Evolutionary conservation across 2,888 invertebrate species (phyloP), one percentile per base, ranked within the genome.

Genomic region (Scaptodrosophila latifasciaeformis): DNA sequence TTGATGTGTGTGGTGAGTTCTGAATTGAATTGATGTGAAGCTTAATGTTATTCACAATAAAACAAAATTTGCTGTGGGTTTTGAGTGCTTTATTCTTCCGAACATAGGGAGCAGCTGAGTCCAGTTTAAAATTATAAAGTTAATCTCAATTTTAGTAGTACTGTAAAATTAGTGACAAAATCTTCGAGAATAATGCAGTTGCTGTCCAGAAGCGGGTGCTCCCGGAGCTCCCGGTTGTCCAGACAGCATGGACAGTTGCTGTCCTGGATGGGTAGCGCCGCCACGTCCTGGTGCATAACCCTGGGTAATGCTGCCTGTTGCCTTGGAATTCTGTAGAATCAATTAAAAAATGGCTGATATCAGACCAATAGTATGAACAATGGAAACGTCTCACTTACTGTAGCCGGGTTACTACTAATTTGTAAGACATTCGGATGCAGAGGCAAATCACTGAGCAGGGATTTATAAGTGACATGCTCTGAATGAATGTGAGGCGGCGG

Each of bases 261-360:
- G 83, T 3, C 83, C 69, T 12, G 76, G 69, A 37, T 83, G 84
- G 4, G 70, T 68, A 15, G 69, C 65, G 1, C 70, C 56, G 9
- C 64, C 89, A 51, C 90, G 90, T 62, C 93, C 90, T 1, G 94
- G 92, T 0, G 94, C 93, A 88, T 94, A 95, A 2, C 94, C 94
- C 57, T 94, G 92, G 0, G 94, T 93, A 59, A 95, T 95, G 75
- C 93, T 92, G 57, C 94, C 93, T 1, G 94, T 93, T 1, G 92
- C 90, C 82, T 93, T 93, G n/a, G 91, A 87, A 55, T 90, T 90
- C 92, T 92, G 83, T 46, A 55, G 19, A 49, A 43, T 15, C n/a
- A 45, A n/a, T n/a, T n/a, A 27, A 21, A 50, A 10, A 24, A 7
- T 29, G 5, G 2, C 24, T 30, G 7, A 0, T 7, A 10, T n/a